Percentiles rank a stretch among this genome's conserved stretches.
Conservation (phyloP, 2,888 invertebrate species). For the Hyposoter dolosus region DNA sequence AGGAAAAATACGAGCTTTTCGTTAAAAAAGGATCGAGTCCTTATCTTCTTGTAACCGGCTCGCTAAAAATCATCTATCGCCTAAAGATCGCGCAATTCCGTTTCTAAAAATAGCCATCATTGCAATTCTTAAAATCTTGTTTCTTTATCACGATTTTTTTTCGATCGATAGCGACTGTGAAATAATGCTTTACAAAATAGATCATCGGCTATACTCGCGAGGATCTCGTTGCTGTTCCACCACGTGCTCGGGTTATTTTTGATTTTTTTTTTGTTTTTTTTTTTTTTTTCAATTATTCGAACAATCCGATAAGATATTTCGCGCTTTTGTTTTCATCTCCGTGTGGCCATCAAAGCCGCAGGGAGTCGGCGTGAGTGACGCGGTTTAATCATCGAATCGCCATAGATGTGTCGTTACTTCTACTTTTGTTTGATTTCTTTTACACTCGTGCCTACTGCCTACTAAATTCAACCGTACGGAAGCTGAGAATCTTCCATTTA, state of each 20-base stretch:
- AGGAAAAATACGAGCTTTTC: conserved; percentile 1
- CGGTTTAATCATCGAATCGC: conserved; percentile 41
- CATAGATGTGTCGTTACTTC: conserved; percentile 51
- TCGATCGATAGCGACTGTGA: conserved; percentile 61
- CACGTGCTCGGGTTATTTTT: conserved; percentile 44
- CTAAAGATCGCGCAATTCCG: conserved; percentile 39
- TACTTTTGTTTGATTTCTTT: conserved; percentile 42
- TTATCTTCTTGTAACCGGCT: not conserved
- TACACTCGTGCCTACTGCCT: conserved; percentile 63
- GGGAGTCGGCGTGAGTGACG: conserved; percentile 15
- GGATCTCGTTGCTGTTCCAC: conserved; percentile 42
- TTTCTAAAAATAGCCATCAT: conserved; percentile 53
- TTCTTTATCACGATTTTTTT: conserved; percentile 14
- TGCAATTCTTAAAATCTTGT: conserved; percentile 35
- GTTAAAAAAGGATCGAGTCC: not conserved
- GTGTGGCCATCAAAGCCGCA: conserved; percentile 27
- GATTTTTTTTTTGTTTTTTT: conserved; percentile 21
- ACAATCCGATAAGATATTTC: not conserved
- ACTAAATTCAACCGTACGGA: conserved; percentile 48
- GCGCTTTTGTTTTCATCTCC: not conserved
- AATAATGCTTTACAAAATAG: conserved; percentile 79
- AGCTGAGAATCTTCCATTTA: not conserved
- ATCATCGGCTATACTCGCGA: conserved; percentile 78
- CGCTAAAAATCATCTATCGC: conserved; percentile 25
- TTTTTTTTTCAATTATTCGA: conserved; percentile 13